A percentile compares a stretch with the other conserved stretches of the same genome.
These are phyloP conservation scores for Eupithecia centaureata DNA, from an alignment of 2,888 invertebrate species.

Conservation along the genomic window DNA sequence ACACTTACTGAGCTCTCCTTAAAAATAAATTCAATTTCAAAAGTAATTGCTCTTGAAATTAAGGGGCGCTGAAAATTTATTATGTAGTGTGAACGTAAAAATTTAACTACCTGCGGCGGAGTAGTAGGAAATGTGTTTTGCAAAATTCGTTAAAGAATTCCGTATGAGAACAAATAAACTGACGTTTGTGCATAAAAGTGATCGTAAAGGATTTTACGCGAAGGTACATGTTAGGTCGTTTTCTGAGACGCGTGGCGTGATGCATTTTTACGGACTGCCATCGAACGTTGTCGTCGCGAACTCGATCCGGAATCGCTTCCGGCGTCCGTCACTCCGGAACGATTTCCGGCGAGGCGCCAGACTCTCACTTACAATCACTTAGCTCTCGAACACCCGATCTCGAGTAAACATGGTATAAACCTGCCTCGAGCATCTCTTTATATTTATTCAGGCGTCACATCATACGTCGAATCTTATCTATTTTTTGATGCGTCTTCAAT, in stretches of 20 bases:
- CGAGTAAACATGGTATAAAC: conserved; percentile 56
- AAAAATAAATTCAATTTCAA: conserved; percentile 32
- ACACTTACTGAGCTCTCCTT: conserved; percentile 25
- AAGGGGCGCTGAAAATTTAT: conserved; percentile 15
- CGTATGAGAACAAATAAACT: conserved; percentile 26
- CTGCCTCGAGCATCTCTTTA: conserved; percentile 39
- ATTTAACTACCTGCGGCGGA: conserved; percentile 14
- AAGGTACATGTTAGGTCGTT: conserved; percentile 19
- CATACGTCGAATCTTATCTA: conserved; percentile 19
- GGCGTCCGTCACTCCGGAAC: conserved; percentile 81
- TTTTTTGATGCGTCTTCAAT: conserved; percentile 18
- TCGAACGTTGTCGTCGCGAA: conserved; percentile 76
- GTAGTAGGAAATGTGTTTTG: conserved; percentile 24
- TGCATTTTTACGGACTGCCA: conserved; percentile 42
- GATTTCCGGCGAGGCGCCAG: conserved; percentile 81
- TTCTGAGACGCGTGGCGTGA: conserved; percentile 31
- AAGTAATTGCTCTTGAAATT: conserved; percentile 29
- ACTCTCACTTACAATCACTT: conserved; percentile 81
- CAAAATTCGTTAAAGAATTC: conserved; percentile 33
- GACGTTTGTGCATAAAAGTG: conserved; percentile 39
- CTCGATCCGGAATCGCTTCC: conserved; percentile 79
- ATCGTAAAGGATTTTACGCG: conserved; percentile 44
- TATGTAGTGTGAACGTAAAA: conserved; percentile 29
- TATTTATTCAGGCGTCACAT: conserved; percentile 44
- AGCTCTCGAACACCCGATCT: conserved; percentile 67